Conservation (phyloP, 2,113 vertebrate genomes). For the Vidua chalybeata region DNA sequence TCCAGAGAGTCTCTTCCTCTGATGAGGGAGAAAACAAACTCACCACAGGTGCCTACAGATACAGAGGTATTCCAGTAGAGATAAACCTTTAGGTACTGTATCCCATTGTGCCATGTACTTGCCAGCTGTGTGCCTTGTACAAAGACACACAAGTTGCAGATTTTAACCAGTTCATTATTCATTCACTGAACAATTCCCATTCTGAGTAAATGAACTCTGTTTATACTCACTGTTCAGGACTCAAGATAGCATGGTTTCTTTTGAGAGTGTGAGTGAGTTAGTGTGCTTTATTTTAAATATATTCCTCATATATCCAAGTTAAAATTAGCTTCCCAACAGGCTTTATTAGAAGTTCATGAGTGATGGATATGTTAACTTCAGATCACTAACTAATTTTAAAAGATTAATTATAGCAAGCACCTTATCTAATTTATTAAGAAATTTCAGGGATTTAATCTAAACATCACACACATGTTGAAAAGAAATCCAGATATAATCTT, state of each 20-base stretch:
- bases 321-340: background rate
- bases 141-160: background rate
- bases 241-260: background rate
- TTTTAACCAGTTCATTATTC: background rate
- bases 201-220: background rate
- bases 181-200: background rate
- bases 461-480: background rate
- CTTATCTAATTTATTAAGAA: background rate
- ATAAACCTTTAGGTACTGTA: background rate
- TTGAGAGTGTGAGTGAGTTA: background rate
- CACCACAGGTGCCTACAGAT: background rate
- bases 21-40: rapidly evolving
- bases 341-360: background rate
- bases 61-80: background rate
- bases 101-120: background rate
- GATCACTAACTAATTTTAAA: background rate
- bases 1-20: background rate
- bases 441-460: background rate
- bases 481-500: background rate
- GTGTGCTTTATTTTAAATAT: background rate
- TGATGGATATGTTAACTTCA: background rate
- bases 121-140: background rate
- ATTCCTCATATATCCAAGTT: background rate
- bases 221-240: background rate
- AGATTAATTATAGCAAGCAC: background rate